phyloP scores from a whole-genome alignment of 2,797 vertebrate genomes.

The Thunnus albacares region DNA sequence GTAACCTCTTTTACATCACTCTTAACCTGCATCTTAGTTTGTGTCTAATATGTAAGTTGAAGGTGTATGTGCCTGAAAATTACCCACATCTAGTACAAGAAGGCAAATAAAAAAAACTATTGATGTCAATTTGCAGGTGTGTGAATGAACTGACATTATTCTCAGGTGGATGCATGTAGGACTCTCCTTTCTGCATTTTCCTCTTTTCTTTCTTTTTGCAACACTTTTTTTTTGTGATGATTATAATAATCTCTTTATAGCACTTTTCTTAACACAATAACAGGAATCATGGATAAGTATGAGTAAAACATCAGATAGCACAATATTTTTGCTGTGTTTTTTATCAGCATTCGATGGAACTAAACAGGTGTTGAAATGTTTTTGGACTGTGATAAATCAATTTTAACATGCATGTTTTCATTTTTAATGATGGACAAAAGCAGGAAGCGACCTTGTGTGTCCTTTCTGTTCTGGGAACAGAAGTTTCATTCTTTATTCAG shows the following conservation, averaged over 20 bases:
- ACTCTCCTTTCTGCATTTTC: neutral
- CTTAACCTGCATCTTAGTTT: neutral
- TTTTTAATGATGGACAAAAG: conserved; percentile 47
- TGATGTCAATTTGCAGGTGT: neutral
- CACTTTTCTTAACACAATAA: too few species aligned
- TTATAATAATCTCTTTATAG: too few species aligned
- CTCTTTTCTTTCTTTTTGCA: too few species aligned
- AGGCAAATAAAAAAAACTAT: neutral
- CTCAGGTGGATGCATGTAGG: neutral
- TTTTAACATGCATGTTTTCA: neutral
- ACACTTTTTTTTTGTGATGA: too few species aligned
- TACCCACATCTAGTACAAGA: neutral
- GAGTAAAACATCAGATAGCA: too few species aligned
- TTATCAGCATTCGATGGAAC: too few species aligned
- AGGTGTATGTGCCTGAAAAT: neutral
- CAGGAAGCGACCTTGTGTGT: conserved; percentile 53
- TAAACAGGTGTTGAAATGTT: neutral
- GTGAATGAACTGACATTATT: neutral
- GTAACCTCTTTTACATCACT: conserved; percentile 17
- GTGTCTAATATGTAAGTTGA: neutral
- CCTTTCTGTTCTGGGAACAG: conserved; percentile 10
- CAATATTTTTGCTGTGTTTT: too few species aligned
- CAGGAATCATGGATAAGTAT: too few species aligned
- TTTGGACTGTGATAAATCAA: conserved; percentile 9
- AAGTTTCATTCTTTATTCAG: conserved; percentile 1